Base-by-base conservation (phyloP, 2,797 vertebrate genomes). In the Hippoglossus hippoglossus region DNA sequence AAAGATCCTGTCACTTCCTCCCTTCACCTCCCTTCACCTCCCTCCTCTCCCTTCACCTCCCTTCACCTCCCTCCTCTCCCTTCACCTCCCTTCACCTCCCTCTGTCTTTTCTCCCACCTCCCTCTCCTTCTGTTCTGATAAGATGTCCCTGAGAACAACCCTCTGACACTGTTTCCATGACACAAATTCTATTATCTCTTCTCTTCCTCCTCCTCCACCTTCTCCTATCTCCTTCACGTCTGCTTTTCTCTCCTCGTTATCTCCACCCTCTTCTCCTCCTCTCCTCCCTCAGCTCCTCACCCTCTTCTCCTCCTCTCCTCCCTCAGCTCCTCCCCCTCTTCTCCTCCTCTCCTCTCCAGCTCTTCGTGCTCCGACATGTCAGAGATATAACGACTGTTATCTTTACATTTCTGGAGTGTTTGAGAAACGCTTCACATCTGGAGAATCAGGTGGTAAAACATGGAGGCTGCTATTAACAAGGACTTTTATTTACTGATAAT, bases 141-240 rank as follows among this genome's bases (percentile, higher is more conserved):
- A 79, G 64, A 41, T 0, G 4, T 21, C 36, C 66, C 56, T 79
- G 77, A 73, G 69, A 82, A 76, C 54, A 60, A 19, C 12, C 66
- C 10, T 62, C 51, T 5, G 62, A 72, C 60, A 31, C 25, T 66
- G 5, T 86, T 82, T 89, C 87, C 83, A 84, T 47, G 50, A 63
- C 21, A 5, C 22, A 18, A 63, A 1, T 49, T 22, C 19, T 57
- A 55, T 56, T 73, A 69, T 77, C 70, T 73, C 22, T 2, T 64
- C 71, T 72, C 67, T 25, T 24, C 56, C 25, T 62, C 31, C 49
- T 75, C 15, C 26, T 75, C 25, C 41, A 57, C 25, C 58, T 55
- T 44, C 56, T 75, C 50, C 31, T 64, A 25, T 79, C 80, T 58
- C 55, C 66, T 67, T 39, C 67, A 44, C 1, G 3, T 73, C 81